phyloP scores from a whole-genome alignment of 2,797 vertebrate species.

The Echeneis naucrates region DNA sequence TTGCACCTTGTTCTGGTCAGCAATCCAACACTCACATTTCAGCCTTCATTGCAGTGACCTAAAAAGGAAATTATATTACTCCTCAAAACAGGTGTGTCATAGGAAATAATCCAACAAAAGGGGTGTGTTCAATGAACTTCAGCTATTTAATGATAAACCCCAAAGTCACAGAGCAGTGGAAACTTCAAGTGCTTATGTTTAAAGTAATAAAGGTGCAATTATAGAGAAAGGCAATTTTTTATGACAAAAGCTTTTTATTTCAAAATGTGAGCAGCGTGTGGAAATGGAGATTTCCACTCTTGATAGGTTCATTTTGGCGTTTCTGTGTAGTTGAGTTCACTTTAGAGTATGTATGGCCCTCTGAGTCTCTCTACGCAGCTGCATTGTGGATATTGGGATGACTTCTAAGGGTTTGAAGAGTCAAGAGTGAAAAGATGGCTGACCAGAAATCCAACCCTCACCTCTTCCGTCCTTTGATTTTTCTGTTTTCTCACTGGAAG shows the following conservation, averaged over 20 bases:
- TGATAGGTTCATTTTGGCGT: conserved; percentile 18
- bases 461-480: conserved; percentile 11
- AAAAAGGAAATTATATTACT: conserved; percentile 2
- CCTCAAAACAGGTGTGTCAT: conserved; percentile 10
- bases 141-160: neutral
- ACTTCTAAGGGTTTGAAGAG: conserved; percentile 30
- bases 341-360: conserved; percentile 25
- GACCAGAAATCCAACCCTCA: conserved; percentile 34
- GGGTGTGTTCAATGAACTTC: neutral
- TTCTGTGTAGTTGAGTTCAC: conserved; percentile 33
- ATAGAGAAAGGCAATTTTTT: conserved; percentile 4
- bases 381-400: conserved; percentile 8
- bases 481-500: conserved; percentile 44
- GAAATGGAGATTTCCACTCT: conserved; percentile 19
- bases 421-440: conserved; percentile 20
- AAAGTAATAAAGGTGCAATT: conserved; percentile 2
- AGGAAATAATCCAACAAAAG: conserved; percentile 6
- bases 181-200: conserved; percentile 4
- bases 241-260: neutral
- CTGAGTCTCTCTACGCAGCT: conserved; percentile 1
- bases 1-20: neutral
- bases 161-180: neutral
- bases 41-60: neutral
- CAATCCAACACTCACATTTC: neutral
- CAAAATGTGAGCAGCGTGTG: conserved; percentile 7